Evolutionary conservation across 2,113 vertebrate genomes (phyloP).

Genomic region (Ophiodon elongatus): DNA sequence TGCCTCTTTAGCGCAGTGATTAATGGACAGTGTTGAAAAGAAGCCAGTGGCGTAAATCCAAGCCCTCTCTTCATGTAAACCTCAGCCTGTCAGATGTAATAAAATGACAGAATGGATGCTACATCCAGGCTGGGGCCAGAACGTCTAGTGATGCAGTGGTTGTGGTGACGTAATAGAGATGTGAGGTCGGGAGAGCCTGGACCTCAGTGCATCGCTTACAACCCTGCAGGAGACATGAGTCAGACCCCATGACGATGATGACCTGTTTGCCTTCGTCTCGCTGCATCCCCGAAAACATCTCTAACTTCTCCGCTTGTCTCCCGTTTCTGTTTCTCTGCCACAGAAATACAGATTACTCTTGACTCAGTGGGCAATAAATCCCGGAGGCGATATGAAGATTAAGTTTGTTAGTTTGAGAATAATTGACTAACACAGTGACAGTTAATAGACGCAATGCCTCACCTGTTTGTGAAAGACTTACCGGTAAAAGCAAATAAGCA

Average conservation of each 20-base stretch:
- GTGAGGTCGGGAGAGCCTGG: conserved; percentile 42
- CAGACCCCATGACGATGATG: conserved; percentile 50
- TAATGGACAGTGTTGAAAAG: conserved; percentile 17
- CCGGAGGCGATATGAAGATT: not conserved
- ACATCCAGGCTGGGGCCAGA: conserved; percentile 26
- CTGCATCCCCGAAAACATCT: conserved; percentile 38
- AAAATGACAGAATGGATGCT: conserved; percentile 30
- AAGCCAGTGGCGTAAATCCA: conserved; percentile 27
- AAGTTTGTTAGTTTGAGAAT: not conserved
- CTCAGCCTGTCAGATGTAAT: conserved; percentile 53
- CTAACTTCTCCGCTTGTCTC: conserved; percentile 2
- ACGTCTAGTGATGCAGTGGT: conserved; percentile 21
- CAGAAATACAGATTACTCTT: not conserved
- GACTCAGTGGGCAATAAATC: not conserved
- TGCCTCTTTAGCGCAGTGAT: conserved; percentile 17
- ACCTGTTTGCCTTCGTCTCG: conserved; percentile 46
- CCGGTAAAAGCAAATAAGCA: not conserved
- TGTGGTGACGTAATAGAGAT: conserved; percentile 39
- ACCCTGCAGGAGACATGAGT: conserved; percentile 69
- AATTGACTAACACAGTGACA: not conserved
- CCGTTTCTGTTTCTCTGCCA: not conserved
- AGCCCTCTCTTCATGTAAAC: conserved; percentile 28
- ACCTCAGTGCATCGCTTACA: conserved; percentile 54
- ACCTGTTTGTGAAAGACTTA: not conserved
- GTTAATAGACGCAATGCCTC: not conserved